phyloP scores from a whole-genome alignment of 2,113 vertebrate species.

The Glaucidium brasilianum region DNA sequence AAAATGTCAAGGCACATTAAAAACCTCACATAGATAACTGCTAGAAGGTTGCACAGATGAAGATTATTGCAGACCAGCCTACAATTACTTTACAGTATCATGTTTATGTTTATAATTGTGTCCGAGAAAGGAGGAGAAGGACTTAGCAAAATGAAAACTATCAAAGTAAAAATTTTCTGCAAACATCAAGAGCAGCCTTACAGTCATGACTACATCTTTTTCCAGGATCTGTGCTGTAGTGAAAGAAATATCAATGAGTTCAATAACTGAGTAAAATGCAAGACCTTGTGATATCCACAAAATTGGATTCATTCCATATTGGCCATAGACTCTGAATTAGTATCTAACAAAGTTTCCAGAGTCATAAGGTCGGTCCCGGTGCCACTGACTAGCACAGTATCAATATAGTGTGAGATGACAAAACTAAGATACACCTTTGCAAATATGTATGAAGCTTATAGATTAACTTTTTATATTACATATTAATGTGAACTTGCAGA shows the following conservation, averaged over 20 bases:
- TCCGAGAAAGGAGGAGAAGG: not conserved
- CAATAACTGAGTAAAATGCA: not conserved
- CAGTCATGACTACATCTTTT: not conserved
- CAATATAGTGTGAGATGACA: not conserved
- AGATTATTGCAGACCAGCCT: not conserved
- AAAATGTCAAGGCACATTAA: not conserved
- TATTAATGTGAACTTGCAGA: not conserved
- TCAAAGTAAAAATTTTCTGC: not conserved
- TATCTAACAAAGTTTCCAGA: not conserved
- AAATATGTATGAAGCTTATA: not conserved
- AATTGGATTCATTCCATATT: not conserved
- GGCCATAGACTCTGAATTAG: not conserved
- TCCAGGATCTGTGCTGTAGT: not conserved
- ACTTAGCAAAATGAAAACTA: not conserved
- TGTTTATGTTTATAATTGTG: not conserved
- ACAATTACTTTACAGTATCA: not conserved
- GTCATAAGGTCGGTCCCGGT: not conserved
- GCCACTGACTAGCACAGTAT: not conserved
- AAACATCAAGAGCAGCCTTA: not conserved
- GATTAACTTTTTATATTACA: not conserved
- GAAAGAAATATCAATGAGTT: not conserved
- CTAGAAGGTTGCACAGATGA: not conserved
- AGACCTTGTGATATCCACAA: not conserved
- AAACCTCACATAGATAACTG: accelerated
- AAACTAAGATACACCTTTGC: not conserved